A percentile compares a stretch with the other conserved stretches of the same genome.
phyloP scores from a whole-genome alignment of 2,113 vertebrate species.

The Otolemur garnettii region DNA sequence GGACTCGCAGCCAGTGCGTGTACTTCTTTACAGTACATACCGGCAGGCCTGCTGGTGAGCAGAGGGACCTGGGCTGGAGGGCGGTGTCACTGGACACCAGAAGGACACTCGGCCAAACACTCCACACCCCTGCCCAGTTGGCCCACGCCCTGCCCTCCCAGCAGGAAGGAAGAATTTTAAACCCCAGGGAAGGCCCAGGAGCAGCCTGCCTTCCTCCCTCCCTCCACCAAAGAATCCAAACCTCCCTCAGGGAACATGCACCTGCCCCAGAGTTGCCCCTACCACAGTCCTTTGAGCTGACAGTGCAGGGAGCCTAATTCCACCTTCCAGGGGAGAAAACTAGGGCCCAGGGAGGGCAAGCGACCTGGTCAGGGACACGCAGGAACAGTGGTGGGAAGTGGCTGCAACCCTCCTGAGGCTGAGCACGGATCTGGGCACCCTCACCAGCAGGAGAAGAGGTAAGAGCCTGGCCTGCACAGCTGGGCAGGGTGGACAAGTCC shows the following conservation, averaged over 20 bases:
- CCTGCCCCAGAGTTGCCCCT: background rate
- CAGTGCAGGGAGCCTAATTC: background rate
- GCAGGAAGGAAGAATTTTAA: background rate
- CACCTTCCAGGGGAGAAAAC: background rate
- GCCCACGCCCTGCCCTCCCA: background rate
- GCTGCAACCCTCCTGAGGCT: background rate
- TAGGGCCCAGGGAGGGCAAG: background rate
- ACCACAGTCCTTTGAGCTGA: background rate
- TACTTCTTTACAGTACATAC: no score
- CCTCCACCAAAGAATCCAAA: background rate
- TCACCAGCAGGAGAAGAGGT: fast-evolving
- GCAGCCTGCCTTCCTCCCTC: background rate
- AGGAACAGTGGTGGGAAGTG: background rate
- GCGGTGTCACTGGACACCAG: fast-evolving
- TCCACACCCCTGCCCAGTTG: fast-evolving
- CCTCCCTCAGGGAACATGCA: background rate
- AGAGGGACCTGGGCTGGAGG: background rate
- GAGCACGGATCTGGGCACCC: background rate
- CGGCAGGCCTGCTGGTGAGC: background rate
- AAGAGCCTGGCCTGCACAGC: fast-evolving
- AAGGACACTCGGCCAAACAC: background rate
- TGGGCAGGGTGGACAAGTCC: background rate
- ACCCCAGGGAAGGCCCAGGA: background rate
- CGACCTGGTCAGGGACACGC: background rate
- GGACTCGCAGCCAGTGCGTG: no score